A percentile compares a stretch with the other conserved stretches of the same genome.
phyloP scores from a whole-genome alignment of 2,888 invertebrate genomes.

The Nymphalis urticae region DNA sequence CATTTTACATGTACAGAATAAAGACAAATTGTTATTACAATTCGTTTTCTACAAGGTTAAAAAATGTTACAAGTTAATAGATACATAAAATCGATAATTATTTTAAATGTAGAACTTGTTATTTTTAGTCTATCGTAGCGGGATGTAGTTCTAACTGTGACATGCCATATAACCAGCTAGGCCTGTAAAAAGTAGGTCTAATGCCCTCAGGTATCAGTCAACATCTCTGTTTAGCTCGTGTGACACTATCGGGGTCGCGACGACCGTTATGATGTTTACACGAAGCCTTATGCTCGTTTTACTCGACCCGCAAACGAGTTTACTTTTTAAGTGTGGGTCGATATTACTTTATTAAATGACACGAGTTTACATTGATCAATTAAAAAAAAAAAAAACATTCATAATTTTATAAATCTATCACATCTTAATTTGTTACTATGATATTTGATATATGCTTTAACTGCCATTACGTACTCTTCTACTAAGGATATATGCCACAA shows the following conservation, averaged over 20 bases:
- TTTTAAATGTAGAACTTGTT: slow-evolving; percentile 18
- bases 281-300: slow-evolving; percentile 23
- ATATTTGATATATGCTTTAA: no score
- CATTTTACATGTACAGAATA: no score
- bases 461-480: no score
- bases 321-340: slow-evolving; percentile 24
- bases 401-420: no score
- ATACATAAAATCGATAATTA: background rate
- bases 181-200: slow-evolving; percentile 41
- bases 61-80: no score
- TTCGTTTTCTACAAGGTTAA: no score
- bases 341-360: slow-evolving; percentile 9
- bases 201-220: slow-evolving; percentile 41
- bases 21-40: no score
- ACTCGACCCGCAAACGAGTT: slow-evolving; percentile 27
- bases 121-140: slow-evolving; percentile 25
- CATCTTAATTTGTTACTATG: no score
- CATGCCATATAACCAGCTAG: slow-evolving; percentile 26
- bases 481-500: no score
- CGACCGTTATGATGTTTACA: slow-evolving; percentile 54
- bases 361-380: no score
- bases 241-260: slow-evolving; percentile 53
- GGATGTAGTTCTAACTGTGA: slow-evolving; percentile 35
- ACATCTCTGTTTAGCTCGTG: slow-evolving; percentile 40
- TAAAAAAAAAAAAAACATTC: no score